Evolutionary conservation across 2,113 vertebrate species (phyloP).

Genomic region (Peromyscus californicus): DNA sequence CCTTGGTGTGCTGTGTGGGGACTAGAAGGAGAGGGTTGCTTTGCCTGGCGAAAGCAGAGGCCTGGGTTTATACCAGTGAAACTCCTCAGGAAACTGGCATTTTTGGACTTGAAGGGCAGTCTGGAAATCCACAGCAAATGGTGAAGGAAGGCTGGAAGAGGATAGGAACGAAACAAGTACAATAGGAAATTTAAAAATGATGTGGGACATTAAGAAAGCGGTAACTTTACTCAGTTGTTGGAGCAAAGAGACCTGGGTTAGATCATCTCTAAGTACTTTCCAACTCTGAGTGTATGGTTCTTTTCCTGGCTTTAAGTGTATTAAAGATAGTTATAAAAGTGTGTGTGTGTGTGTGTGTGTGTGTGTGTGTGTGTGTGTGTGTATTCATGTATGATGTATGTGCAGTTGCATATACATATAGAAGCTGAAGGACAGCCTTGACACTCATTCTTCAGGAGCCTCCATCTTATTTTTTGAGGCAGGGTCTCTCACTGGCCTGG

Average conservation of each 20-base stretch:
- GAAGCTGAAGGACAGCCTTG: not conserved
- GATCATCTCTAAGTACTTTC: not conserved
- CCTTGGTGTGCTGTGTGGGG: not conserved
- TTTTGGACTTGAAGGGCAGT: not conserved
- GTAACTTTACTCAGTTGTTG: not conserved
- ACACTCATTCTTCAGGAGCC: not conserved
- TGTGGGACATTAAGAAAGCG: not conserved
- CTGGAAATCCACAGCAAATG: not conserved
- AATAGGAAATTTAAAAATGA: not conserved
- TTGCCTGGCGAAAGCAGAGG: not conserved
- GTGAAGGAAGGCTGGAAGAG: not conserved
- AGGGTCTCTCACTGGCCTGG: not conserved
- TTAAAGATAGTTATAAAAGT: not conserved
- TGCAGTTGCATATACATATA: not conserved
- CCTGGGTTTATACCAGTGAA: not conserved
- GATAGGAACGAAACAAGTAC: not conserved
- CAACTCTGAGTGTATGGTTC: not conserved
- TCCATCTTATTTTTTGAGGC: not conserved
- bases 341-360: not conserved
- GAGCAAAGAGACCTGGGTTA: constrained; percentile 38
- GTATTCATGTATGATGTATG: not conserved
- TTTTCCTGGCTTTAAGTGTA: not conserved
- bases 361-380: no score
- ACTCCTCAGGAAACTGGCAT: not conserved
- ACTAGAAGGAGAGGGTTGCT: not conserved